Base-by-base conservation (phyloP, 2,888 invertebrate genomes). In the Homarus gammarus region DNA sequence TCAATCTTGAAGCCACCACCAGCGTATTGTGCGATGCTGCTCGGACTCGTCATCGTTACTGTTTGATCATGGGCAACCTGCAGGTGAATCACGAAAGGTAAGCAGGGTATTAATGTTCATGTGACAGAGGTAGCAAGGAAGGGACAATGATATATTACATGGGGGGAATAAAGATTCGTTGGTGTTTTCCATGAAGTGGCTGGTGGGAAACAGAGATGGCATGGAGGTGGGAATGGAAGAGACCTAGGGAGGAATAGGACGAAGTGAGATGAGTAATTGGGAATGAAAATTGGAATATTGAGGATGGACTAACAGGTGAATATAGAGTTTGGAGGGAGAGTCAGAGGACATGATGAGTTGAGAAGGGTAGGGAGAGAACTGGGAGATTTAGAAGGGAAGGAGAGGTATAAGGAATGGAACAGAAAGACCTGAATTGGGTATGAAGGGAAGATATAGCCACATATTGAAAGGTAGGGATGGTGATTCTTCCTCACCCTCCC, bases 1-100 rank as follows among this genome's bases (percentile, higher is more conserved):
- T 77, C 49, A 22, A 85, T n/a, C 10, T 31, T n/a, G 49, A 77
- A 64, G 33, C 73, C 68, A 10, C 22, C 68, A 22, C 77, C 78
- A 18, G 38, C 2, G 68, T 68, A 85, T 68, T 85, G 64, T 0
- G 64, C 68, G 3, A 56, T 2, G 38, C 33, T 10, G n/a, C 56
- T 3, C 5, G 51, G 38, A 15, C 61, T 6, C 0, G 36, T 27
- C 75, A 75, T 18, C 2, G 61, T 75, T 3, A 27, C 15, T 0
- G 2, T 18, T 2, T 27, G 38, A 10, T 0, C 12, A 18, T 84
- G 73, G n/a, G n/a, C 10, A 1, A 38, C 81, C 64, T 61, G 27
- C 38, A 18, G 44, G 18, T n/a, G 0, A 61, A 38, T 10, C 10
- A 36, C 31, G 31, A 2, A 10, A n/a, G 38, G 10, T 12, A 0